These are phyloP conservation scores for Fundulus diaphanus DNA, from an alignment of 2,797 vertebrate species.

Conservation along the genomic window DNA sequence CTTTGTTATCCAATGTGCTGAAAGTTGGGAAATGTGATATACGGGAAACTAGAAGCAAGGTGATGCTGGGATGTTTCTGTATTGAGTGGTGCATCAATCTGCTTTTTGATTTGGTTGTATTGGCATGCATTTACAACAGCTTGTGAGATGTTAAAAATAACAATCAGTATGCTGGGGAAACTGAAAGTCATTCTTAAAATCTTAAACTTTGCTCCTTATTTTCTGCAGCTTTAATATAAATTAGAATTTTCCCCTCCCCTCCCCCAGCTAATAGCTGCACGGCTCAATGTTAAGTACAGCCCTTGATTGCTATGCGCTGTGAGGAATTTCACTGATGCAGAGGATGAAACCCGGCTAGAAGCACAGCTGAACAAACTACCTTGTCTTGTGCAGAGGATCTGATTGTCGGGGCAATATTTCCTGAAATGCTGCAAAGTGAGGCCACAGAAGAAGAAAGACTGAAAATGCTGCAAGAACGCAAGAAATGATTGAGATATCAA, in stretches of 20 bases:
- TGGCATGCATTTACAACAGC: neutral
- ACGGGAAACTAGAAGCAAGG: neutral
- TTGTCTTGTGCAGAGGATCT: constrained; percentile 48
- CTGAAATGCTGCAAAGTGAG: constrained; percentile 8
- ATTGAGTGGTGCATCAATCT: constrained; percentile 2
- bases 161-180: constrained; percentile 2
- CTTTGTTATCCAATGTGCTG: neutral
- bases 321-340: constrained; percentile 47
- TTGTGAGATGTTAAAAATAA: neutral
- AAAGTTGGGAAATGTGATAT: neutral
- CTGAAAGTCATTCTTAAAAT: neutral
- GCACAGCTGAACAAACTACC: constrained; percentile 35
- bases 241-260: constrained; percentile 51
- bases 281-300: constrained; percentile 63
- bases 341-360: constrained; percentile 32
- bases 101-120: neutral
- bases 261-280: constrained; percentile 61
- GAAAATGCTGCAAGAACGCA: constrained; percentile 15
- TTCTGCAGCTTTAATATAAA: constrained; percentile 47
- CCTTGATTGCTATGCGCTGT: constrained; percentile 54
- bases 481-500: constrained; percentile 52
- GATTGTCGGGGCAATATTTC: constrained; percentile 32
- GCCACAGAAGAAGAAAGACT: neutral
- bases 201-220: neutral
- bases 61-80: constrained; percentile 1